Percentiles rank a stretch among this genome's conserved stretches.
Evolutionary conservation across 1,140 invertebrate species (phyloP).

Genomic region (Pararge aegeria): DNA sequence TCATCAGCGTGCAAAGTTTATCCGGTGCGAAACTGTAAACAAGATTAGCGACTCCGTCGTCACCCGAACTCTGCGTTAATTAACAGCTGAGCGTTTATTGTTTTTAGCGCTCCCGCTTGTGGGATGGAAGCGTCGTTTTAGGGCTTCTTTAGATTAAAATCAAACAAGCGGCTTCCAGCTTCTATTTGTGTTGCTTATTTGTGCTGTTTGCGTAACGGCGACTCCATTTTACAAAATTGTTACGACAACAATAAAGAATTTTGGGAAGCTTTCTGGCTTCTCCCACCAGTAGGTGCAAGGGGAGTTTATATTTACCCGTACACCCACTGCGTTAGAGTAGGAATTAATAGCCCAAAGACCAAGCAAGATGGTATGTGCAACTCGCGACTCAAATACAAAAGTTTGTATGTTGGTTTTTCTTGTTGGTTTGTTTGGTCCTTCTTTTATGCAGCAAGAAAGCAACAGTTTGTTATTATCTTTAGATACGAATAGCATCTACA

Average conservation of each 20-base stretch:
- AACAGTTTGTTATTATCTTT: too few species aligned
- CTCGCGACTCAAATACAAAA: too few species aligned
- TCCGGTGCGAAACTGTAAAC: constrained; percentile 20
- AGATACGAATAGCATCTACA: too few species aligned
- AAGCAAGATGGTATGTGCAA: too few species aligned
- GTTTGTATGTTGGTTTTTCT: too few species aligned
- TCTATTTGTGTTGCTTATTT: constrained; percentile 17
- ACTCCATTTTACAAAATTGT: background rate
- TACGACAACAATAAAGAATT: background rate
- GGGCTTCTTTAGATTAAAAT: constrained; percentile 18
- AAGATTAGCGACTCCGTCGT: constrained; percentile 21
- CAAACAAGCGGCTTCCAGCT: constrained; percentile 19
- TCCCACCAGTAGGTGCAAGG: too few species aligned
- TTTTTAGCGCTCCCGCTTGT: constrained; percentile 13
- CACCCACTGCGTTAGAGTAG: too few species aligned
- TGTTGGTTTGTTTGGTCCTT: too few species aligned
- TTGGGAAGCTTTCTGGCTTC: too few species aligned
- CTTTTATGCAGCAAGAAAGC: too few species aligned
- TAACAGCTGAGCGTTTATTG: constrained; percentile 25
- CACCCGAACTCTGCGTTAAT: constrained; percentile 16
- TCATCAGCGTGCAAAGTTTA: constrained; percentile 17
- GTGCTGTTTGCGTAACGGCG: background rate
- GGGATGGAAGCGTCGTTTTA: constrained; percentile 8
- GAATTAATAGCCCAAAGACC: too few species aligned
- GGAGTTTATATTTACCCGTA: too few species aligned